These are phyloP conservation scores for Acropternis orthonyx DNA, from an alignment of 2,797 vertebrate species.

Conservation along the genomic window DNA sequence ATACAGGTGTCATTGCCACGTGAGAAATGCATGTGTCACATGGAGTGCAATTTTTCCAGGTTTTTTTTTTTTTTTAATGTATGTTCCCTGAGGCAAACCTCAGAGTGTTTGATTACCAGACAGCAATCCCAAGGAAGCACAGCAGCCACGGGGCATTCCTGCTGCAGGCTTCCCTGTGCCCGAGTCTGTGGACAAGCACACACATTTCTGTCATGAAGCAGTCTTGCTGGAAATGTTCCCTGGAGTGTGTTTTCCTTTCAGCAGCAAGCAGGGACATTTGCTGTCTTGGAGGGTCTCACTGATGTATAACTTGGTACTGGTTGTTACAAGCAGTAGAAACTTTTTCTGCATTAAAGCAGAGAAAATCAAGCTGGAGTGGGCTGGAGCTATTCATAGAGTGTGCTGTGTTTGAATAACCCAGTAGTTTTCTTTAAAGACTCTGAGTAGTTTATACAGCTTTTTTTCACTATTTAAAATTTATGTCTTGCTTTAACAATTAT, in stretches of 20 bases:
- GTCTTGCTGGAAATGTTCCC: background rate
- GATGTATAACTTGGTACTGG: background rate
- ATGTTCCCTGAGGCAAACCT: background rate
- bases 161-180: background rate
- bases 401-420: background rate
- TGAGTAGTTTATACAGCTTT: background rate
- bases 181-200: background rate
- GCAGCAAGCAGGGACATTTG: background rate
- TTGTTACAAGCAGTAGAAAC: background rate
- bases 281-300: background rate
- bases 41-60: rapidly evolving
- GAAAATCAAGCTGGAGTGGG: background rate
- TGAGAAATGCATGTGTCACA: background rate
- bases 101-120: background rate
- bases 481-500: background rate
- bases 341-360: background rate
- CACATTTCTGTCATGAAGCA: background rate
- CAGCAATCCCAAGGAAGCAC: background rate
- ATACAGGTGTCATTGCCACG: background rate
- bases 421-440: background rate
- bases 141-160: background rate
- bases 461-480: background rate
- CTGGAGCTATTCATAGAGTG: background rate
- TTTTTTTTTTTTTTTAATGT: background rate
- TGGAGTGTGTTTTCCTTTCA: background rate